Conservation (phyloP, 2,797 vertebrate genomes). For the Epinephelus malabaricus region DNA sequence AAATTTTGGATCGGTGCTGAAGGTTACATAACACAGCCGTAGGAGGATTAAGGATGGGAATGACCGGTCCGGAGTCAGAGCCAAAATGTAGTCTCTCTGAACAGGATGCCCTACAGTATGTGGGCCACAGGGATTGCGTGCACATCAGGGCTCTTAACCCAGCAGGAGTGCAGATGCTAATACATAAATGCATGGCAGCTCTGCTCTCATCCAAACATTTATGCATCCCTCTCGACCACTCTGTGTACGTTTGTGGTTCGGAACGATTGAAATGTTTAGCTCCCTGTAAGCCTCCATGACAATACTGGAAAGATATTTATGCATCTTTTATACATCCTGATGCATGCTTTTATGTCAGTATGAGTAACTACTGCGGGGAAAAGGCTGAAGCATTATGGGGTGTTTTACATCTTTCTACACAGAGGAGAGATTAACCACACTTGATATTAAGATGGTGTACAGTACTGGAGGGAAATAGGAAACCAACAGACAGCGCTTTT, state of each 20-base stretch:
- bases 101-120: constrained; percentile 22
- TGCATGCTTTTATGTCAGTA: constrained; percentile 7
- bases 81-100: constrained; percentile 36
- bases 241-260: constrained; percentile 51
- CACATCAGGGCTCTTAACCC: constrained; percentile 58
- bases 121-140: constrained; percentile 62
- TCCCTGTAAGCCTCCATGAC: constrained; percentile 35
- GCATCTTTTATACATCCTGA: constrained; percentile 46
- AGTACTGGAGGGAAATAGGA: constrained; percentile 36
- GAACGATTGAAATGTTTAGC: constrained; percentile 60
- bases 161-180: constrained; percentile 72
- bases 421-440: constrained; percentile 44
- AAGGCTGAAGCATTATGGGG: constrained; percentile 2
- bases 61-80: constrained; percentile 49
- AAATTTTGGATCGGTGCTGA: constrained; percentile 45
- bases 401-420: constrained; percentile 47
- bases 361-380: constrained; percentile 28
- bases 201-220: constrained; percentile 70
- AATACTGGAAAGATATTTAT: constrained; percentile 35
- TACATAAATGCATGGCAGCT: constrained; percentile 77
- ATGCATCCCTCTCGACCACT: constrained; percentile 54
- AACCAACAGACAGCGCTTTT: constrained; percentile 56
- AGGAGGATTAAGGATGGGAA: constrained; percentile 70
- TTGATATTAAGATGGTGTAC: constrained; percentile 49
- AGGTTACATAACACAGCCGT: constrained; percentile 68